Base-by-base conservation (phyloP, 30 jellyfish, hydroid and myxozoan species). In the Hydractinia echinata region DNA sequence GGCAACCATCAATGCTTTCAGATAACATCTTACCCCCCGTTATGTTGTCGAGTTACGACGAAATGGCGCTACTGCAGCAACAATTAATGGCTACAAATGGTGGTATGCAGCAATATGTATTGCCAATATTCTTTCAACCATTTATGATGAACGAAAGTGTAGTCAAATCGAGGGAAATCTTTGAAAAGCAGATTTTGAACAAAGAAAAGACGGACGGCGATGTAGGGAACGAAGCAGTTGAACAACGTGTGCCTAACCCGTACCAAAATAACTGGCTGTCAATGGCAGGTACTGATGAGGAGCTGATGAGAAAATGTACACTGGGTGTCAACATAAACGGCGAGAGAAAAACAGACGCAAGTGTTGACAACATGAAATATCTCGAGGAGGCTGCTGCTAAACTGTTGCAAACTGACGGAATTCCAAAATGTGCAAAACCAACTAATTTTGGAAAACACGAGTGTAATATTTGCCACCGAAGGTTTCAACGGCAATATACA, bases 391-490 rank as follows among this genome's bases (percentile, higher is more conserved):
- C 87, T 61, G 87, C 87, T 4, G 84, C 20, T 49, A 67, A 39
- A 73, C 19, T 53, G 5, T 66, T 64, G 51, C 87, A 55, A 48
- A 56, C 19, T 15, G 76, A 62, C 56, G 73, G 50, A 76, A 51
- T 19, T 60, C 18, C n/a, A 54, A 55, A 49, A 55, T 54, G 9
- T 69, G 54, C 20, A 50, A 8, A 21, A 54, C 60, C 7, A 48
- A 74, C 7, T 69, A 85, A 72, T 10, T 81, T 73, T 39, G 95
- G 89, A 16, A 85, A 86, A 60, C 83, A 84, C 79, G 67, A 87
- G 49, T 90, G 97, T 55, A 81, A 78, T 49, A 87, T 83, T 61
- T 90, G 97, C 71, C 95, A 95, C 30, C 89, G 84, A 70, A 77
- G 60, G 16, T 84, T 90, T 79, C 77, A 68, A 66, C 89, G 97